Evolutionary conservation across 2,888 invertebrate genomes (phyloP).

Genomic region (Eristalis intricaria): DNA sequence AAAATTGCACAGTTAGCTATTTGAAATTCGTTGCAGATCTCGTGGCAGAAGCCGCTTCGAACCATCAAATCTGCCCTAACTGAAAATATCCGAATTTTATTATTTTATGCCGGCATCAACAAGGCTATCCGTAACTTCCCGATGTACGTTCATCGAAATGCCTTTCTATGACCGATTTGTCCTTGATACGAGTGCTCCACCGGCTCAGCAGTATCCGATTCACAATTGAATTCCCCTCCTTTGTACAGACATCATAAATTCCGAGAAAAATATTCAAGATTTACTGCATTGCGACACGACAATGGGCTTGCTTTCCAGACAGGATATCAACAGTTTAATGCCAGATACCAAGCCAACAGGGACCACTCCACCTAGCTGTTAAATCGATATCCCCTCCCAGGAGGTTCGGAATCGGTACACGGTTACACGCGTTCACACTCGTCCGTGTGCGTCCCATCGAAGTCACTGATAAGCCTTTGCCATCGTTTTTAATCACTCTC

Average conservation of each 20-base stretch:
- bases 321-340: background rate
- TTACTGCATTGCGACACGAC: background rate
- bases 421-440: background rate
- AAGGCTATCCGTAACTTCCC: background rate
- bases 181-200: background rate
- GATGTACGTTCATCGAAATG: background rate
- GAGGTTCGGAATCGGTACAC: background rate
- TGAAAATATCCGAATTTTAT: background rate
- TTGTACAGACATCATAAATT: background rate
- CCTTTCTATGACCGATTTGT: background rate
- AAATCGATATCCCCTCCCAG: background rate
- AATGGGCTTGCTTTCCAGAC: background rate
- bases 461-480: background rate
- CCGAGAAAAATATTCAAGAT: background rate
- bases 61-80: background rate
- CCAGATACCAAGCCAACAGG: background rate
- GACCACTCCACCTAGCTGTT: background rate
- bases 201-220: background rate
- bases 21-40: background rate
- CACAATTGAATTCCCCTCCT: background rate
- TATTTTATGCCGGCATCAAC: background rate
- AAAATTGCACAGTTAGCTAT: background rate
- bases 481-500: background rate
- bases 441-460: background rate
- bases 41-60: background rate